Base-by-base conservation (phyloP, 2,113 vertebrate genomes). In the Cyphomyrus plagiostoma region DNA sequence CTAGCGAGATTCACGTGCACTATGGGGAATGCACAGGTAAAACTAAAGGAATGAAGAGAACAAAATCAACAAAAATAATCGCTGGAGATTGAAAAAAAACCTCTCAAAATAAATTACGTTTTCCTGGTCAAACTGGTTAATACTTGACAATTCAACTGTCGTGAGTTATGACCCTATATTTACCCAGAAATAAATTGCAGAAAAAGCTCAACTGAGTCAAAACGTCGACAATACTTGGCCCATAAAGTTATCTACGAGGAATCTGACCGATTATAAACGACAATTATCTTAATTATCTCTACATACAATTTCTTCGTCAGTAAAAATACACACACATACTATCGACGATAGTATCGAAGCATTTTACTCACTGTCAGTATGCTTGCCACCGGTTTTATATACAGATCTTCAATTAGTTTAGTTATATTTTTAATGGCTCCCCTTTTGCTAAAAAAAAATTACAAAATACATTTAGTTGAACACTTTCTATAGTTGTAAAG, bases 341-440 rank as follows among this genome's bases (percentile, higher is more conserved):
- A 83, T n/a, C n/a, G n/a, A n/a, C n/a, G n/a, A n/a, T n/a, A n/a
- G 4, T 83, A 84, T 45, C 26, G 50, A 26, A 89, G 39, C 19
- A 46, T n/a, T 10, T 53, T 85, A n/a, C 89, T 89, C 80, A 89
- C 89, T 89, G 89, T 89, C 77, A 83, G 77, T 58, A 62, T 62
- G 39, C 13, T 58, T 62, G 23, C 30, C n/a, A 10, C 19, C 50
- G 26, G 80, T 62, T 83, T 46, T 62, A 49, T 58, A 49, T 58
- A 45, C 5, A 4, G 23, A 35, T 30, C 19, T 84, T 85, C 80
- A 17, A 26, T 52, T 84, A 15, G 10, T 21, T 89, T 39, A n/a
- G 30, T n/a, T n/a, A 10, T 80, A 52, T 82, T 50, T 50, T 39
- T 6, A 89, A 56, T 21, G 23, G 3, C 53, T 19, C 53, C 21